phyloP scores from a whole-genome alignment of 2,888 invertebrate species.

The Acronicta leporina region DNA sequence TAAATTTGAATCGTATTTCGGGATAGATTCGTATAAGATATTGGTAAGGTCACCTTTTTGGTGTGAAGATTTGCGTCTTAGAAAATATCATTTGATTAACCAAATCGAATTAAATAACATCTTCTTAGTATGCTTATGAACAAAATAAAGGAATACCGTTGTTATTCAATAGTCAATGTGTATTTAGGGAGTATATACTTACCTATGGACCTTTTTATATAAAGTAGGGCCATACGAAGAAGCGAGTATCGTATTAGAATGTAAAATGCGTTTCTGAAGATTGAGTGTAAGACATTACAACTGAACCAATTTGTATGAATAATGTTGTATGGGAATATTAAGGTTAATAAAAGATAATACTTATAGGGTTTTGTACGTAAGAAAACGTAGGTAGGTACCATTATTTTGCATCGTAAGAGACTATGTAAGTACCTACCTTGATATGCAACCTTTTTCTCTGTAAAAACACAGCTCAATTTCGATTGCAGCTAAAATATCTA shows the following conservation, averaged over 20 bases:
- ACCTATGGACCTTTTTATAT: constrained; percentile 24
- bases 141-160: constrained; percentile 2
- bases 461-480: too few relatives aligned
- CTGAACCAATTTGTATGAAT: constrained; percentile 43
- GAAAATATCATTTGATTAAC: constrained; percentile 44
- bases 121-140: background rate
- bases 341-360: constrained; percentile 8
- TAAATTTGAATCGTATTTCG: constrained; percentile 7
- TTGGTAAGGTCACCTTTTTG: constrained; percentile 50
- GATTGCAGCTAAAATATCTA: too few relatives aligned
- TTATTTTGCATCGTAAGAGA: background rate
- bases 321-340: constrained; percentile 16
- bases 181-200: background rate
- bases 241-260: constrained; percentile 38
- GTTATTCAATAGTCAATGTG: constrained; percentile 20
- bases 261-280: constrained; percentile 41
- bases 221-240: constrained; percentile 30
- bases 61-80: constrained; percentile 35
- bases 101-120: constrained; percentile 36
- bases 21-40: constrained; percentile 9
- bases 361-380: background rate
- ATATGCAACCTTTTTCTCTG: too few relatives aligned
- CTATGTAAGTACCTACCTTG: too few relatives aligned
- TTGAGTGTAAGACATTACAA: constrained; percentile 31
- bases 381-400: background rate